Evolutionary conservation across 2,888 invertebrate species (phyloP).

Genomic region (Caenorhabditis sulstoni): DNA sequence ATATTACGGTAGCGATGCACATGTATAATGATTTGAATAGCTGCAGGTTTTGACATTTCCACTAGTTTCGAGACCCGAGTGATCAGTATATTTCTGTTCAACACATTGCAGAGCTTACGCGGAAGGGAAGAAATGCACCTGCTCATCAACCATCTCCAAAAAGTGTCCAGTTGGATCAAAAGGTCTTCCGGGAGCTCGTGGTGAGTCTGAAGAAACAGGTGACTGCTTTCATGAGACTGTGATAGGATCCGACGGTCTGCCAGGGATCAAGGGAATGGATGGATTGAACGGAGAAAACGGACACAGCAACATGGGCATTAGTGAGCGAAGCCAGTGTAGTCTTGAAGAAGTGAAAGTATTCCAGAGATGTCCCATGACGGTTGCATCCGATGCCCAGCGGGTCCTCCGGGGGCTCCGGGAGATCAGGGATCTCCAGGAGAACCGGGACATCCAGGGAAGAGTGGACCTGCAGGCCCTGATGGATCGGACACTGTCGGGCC

Average conservation of each 20-base stretch:
- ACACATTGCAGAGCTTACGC: not conserved
- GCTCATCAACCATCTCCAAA: constrained; percentile 8
- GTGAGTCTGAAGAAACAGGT: not conserved
- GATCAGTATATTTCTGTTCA: too few relatives aligned
- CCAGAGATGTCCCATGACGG: constrained; percentile 32
- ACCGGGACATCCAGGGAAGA: constrained; percentile 21
- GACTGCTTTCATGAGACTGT: not conserved
- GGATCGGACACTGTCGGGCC: constrained; percentile 7
- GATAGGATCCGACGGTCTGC: constrained; percentile 14
- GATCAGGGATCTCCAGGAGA: constrained; percentile 12
- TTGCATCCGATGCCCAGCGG: constrained; percentile 42
- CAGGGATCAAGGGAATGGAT: constrained; percentile 16
- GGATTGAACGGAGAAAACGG: constrained; percentile 10
- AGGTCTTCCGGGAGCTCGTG: constrained; percentile 22
- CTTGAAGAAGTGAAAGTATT: not conserved
- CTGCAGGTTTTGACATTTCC: too few relatives aligned
- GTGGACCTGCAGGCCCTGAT: constrained; percentile 12
- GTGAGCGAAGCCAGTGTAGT: not conserved
- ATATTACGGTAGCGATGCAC: too few relatives aligned
- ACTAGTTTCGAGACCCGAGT: too few relatives aligned
- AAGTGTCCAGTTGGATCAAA: constrained; percentile 27
- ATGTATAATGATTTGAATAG: too few relatives aligned
- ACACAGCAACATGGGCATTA: constrained; percentile 22
- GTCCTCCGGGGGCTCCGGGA: constrained; percentile 29
- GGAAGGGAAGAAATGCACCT: constrained; percentile 17